phyloP scores from a whole-genome alignment of 2,797 vertebrate species.

The Hippopotamyrus pictus region DNA sequence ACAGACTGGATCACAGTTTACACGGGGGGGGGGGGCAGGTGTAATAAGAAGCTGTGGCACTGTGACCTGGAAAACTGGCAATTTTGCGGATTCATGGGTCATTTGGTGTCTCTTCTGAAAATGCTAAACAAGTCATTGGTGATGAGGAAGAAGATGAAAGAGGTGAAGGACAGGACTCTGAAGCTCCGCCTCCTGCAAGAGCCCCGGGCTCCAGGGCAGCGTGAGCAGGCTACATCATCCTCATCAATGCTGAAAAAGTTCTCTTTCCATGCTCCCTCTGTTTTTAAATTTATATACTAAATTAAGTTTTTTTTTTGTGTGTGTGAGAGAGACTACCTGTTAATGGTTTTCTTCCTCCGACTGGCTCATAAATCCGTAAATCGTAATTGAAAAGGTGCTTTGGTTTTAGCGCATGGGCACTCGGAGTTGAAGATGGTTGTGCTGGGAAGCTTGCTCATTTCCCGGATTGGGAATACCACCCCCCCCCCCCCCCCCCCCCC shows the following conservation, averaged over 20 bases:
- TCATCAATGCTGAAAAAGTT: neutral
- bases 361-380: slow-evolving; percentile 20
- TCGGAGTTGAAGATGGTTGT: neutral
- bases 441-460: neutral
- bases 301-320: neutral
- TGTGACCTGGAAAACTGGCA: neutral
- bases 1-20: neutral
- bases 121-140: neutral
- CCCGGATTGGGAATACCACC: neutral
- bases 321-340: slow-evolving; percentile 15
- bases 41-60: neutral
- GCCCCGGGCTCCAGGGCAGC: no score
- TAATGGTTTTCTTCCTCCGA: slow-evolving; percentile 19
- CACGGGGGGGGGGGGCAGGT: neutral
- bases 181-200: neutral
- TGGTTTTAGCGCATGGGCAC: neutral
- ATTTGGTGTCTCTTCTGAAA: neutral
- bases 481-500: no score
- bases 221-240: neutral
- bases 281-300: neutral
- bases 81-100: neutral
- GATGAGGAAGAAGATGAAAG: neutral
- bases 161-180: neutral
- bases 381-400: slow-evolving; percentile 18
- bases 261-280: neutral